These are phyloP conservation scores for Odontomachus brunneus DNA, from an alignment of 1,140 invertebrate genomes.

Conservation along the genomic window DNA sequence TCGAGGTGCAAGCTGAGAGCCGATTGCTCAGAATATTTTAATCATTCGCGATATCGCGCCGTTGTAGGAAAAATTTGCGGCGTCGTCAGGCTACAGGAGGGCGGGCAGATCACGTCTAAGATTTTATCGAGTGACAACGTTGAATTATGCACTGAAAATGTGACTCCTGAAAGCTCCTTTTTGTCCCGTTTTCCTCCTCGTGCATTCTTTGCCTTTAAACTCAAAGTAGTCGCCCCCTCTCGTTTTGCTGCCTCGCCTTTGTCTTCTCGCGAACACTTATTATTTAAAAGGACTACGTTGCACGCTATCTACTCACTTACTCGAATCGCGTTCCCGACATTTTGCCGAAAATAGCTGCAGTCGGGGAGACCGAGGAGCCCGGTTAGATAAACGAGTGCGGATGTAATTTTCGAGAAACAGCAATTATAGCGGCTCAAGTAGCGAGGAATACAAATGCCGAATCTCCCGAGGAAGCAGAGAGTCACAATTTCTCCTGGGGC, in stretches of 20 bases:
- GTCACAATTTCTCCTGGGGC: no score
- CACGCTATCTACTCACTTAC: background rate
- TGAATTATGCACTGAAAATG: slow-evolving; percentile 53
- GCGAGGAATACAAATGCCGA: no score
- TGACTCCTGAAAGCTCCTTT: slow-evolving; percentile 55
- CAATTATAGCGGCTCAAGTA: no score
- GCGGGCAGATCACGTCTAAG: slow-evolving; percentile 5
- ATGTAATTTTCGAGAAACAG: no score
- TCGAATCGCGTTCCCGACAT: background rate
- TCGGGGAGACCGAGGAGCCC: no score
- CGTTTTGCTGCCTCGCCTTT: slow-evolving; percentile 44
- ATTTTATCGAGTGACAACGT: slow-evolving; percentile 49
- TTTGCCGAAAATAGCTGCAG: no score
- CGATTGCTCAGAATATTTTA: slow-evolving; percentile 42
- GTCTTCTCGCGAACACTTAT: slow-evolving; percentile 30
- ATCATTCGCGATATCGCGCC: slow-evolving; percentile 13
- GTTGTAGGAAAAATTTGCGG: slow-evolving; percentile 21
- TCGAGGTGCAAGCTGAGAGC: background rate
- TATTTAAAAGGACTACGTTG: slow-evolving; percentile 27
- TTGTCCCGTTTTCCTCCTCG: background rate
- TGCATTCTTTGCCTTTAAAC: slow-evolving; percentile 45
- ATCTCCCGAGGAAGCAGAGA: no score
- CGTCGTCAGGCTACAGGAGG: slow-evolving; percentile 27
- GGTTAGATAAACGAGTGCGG: no score
- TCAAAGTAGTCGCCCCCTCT: slow-evolving; percentile 53